Evolutionary conservation across 2,888 invertebrate species (phyloP), one percentile per base, ranked within the genome.

Genomic region (Brassicogethes aeneus): DNA sequence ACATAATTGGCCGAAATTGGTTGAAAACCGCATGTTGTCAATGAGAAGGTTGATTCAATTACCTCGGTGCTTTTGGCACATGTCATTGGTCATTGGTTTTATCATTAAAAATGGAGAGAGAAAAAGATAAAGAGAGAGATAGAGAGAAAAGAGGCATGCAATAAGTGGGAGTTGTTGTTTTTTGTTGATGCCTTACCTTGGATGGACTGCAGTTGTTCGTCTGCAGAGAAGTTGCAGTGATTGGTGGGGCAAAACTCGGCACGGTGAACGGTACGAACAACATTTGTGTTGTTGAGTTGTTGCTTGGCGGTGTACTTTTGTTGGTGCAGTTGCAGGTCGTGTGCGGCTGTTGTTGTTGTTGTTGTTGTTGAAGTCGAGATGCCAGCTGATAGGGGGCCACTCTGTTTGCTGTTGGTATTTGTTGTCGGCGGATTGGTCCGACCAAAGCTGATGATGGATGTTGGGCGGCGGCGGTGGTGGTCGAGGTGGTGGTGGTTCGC

Each of bases 261-360:
- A 70, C 65, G 41, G 68, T 61, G 52, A 70, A 69, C 39, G 71
- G 71, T 44, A 71, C 70, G 57, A 71, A 70, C 54, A 71, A 62
- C 71, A 71, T 71, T 47, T 67, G 70, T 33, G 66, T 58, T 35
- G 57, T 48, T 39, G 56, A 50, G 30, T 45, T 39, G 15, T 30
- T 40, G 32, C 12, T 32, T 12, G 32, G 32, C 12, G 5, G 7
- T 5, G 5, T 32, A 10, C 3, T 3, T 5, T 7, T 32, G 7
- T 61, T 60, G 41, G 55, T 61, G 50, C 67, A 66, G 50, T 53
- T 58, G 53, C 65, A 65, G 47, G 64, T 48, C 39, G 60, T 53
- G 40, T 63, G 58, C 34, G 62, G 57, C 39, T 57, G 53, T 40
- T 47, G 45, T 30, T 48, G 53, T 34, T 42, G 41, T 44, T 32